Base-by-base conservation (phyloP, 2,113 vertebrate species). In the Castor canadensis region DNA sequence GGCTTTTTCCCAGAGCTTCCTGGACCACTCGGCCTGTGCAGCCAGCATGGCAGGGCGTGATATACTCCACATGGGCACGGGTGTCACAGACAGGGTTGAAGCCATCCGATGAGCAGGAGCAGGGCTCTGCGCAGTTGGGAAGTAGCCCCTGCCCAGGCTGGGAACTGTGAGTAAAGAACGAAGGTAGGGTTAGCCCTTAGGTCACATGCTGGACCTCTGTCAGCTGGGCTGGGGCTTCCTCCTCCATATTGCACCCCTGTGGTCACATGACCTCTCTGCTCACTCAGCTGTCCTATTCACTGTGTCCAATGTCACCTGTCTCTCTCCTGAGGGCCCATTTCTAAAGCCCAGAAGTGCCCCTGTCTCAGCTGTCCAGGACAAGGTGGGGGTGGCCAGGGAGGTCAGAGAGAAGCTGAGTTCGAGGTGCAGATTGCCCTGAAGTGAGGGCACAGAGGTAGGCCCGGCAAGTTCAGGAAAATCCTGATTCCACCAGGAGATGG, bases 1-100 rank as follows among this genome's bases (percentile, higher is more conserved):
- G 93, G 92, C 69, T 88, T 52, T 67, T 95, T n/a, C 92, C 47
- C 58, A 11, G 17, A 54, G 8, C 32, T 8, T 67, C 82, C 52
- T 67, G 90, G 87, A 38, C 22, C 28, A 54, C 40, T 24, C 1
- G 69, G 54, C 12, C 13, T 0, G 3, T 73, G 40, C 99, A 99
- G 91, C 99, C 99, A 0, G 99, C 99, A 0, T 98, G 98, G 80
- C 99, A 99, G 0, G 99, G 99, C 0, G 99, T 99, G 91, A 88
- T 96, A 96, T 98, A 99, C 97, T 99, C 99, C 35, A 98, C 77
- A 0, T 79, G 97, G 60, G 73, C 19, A 1, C 98, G 89, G 6
- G 98, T 97, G 4, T 98, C 98, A 6, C 99, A 99, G 32, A 99
- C 98, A 0, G 99, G 99, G 89, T 99, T 99, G 38, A 98, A 98